These are phyloP conservation scores for Talpa occidentalis DNA, from an alignment of 2,113 vertebrate species.

Conservation along the genomic window DNA sequence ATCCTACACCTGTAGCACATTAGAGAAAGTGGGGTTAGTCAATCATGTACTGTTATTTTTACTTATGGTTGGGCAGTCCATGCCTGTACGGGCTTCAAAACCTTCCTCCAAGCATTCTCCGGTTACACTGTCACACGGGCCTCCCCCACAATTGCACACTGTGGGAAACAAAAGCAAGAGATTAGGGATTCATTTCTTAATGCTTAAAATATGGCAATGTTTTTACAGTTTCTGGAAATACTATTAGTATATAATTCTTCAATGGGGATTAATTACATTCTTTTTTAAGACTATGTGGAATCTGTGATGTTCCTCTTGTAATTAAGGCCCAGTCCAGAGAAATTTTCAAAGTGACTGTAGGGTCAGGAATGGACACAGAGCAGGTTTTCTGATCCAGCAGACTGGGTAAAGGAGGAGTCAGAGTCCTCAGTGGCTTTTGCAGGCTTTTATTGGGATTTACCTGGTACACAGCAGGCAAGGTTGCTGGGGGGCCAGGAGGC, in stretches of 20 bases:
- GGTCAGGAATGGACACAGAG: too few relatives aligned
- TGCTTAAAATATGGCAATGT: neutral
- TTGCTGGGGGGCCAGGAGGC: too few relatives aligned
- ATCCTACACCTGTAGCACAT: conserved; percentile 60
- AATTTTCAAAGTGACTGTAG: conserved; percentile 39
- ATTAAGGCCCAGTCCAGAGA: neutral
- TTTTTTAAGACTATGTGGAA: neutral
- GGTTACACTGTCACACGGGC: conserved; percentile 93
- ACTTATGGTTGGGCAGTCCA: conserved; percentile 88
- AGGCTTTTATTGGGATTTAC: too few relatives aligned
- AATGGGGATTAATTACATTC: neutral
- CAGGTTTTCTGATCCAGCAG: too few relatives aligned
- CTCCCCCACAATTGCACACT: conserved; percentile 94
- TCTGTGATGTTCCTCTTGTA: neutral
- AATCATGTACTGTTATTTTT: conserved; percentile 79
- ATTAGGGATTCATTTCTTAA: conserved; percentile 6
- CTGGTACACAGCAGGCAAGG: too few relatives aligned
- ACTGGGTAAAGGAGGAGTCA: too few relatives aligned
- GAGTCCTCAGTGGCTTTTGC: too few relatives aligned
- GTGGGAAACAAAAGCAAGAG: conserved; percentile 66
- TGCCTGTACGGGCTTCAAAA: conserved; percentile 85
- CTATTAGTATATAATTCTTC: neutral
- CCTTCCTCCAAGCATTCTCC: conserved; percentile 93
- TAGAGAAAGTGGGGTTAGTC: conserved; percentile 71
- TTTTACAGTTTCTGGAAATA: conserved; percentile 33